phyloP scores from a whole-genome alignment of 2,888 invertebrate genomes.

The Mylabris sibirica region DNA sequence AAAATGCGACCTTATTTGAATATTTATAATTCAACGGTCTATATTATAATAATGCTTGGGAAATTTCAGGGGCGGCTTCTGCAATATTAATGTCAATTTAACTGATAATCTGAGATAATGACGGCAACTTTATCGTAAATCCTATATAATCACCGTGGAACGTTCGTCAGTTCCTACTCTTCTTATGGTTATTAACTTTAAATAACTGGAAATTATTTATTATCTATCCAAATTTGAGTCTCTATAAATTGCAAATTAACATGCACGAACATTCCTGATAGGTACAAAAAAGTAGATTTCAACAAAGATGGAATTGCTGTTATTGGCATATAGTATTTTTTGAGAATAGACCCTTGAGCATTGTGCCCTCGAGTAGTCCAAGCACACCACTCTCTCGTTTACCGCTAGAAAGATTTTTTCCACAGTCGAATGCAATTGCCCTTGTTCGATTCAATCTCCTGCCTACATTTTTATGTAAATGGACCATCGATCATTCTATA shows the following conservation, averaged over 20 bases:
- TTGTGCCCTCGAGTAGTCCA: not conserved
- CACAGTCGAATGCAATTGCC: slow-evolving; percentile 41
- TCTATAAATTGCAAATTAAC: not conserved
- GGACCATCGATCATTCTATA: slow-evolving; percentile 49
- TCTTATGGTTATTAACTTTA: not conserved
- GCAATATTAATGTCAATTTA: slow-evolving; percentile 1
- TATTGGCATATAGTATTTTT: not conserved
- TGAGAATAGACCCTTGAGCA: not conserved
- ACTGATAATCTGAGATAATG: slow-evolving; percentile 8
- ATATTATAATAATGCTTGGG: not conserved
- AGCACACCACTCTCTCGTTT: not conserved
- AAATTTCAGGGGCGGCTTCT: not conserved
- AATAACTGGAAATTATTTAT: not conserved
- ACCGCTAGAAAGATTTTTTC: not conserved
- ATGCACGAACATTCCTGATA: not conserved
- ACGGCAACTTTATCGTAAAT: not conserved
- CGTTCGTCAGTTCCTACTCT: not conserved
- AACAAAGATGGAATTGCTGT: not conserved
- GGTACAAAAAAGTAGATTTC: not conserved
- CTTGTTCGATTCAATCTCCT: slow-evolving; percentile 47
- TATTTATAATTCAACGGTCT: not conserved
- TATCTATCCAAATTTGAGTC: not conserved
- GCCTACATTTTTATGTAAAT: slow-evolving; percentile 52
- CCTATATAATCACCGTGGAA: not conserved
- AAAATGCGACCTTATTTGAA: not conserved